Base-by-base conservation (phyloP, 2,113 vertebrate genomes). In the Noctilio leporinus region DNA sequence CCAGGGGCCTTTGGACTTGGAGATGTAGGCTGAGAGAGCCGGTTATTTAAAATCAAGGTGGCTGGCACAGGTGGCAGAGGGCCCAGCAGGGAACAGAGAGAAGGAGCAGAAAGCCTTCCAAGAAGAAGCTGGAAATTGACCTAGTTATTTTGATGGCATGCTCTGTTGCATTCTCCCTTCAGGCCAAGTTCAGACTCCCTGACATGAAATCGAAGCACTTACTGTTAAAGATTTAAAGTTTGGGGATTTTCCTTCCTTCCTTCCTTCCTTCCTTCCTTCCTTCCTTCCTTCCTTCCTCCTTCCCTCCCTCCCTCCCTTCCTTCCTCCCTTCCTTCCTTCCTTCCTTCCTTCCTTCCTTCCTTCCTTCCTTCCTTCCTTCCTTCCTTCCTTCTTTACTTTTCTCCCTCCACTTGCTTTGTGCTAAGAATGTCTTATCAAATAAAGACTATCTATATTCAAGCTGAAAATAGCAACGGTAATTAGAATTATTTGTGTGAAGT, bases 71-170 rank as follows among this genome's bases (percentile, higher is more conserved):
- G 19, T 93, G 77, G 47, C n/a, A 65, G 91, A 8, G 0, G 86
- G 20, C 94, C 77, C 96, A 94, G 97, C 94, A 89, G 72, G 97
- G 53, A 89, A 10, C 24, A 89, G 35, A 93, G 81, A 72, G 65
- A 55, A 91, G 92, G 81, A 93, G 88, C 75, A 95, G 95, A 97
- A 97, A 91, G 5, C 95, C 91, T 98, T 98, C 87, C 96, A 97
- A 88, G 93, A 97, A 97, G 97, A 95, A 97, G 95, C 96, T 97
- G 9, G 96, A 97, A 97, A 92, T 55, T 97, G 96, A 95, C 98
- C 96, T 92, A 89, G 51, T 97, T 98, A 97, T 84, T 97, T 43
- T 59, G 87, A 93, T 80, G 96, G 87, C 17, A 47, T 0, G 65
- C 85, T 97, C 95, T 92, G 51, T 35, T 2, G 5, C 90, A 53